phyloP scores from a whole-genome alignment of 92 coral and sea anemone species.

The Micromussa lordhowensis region DNA sequence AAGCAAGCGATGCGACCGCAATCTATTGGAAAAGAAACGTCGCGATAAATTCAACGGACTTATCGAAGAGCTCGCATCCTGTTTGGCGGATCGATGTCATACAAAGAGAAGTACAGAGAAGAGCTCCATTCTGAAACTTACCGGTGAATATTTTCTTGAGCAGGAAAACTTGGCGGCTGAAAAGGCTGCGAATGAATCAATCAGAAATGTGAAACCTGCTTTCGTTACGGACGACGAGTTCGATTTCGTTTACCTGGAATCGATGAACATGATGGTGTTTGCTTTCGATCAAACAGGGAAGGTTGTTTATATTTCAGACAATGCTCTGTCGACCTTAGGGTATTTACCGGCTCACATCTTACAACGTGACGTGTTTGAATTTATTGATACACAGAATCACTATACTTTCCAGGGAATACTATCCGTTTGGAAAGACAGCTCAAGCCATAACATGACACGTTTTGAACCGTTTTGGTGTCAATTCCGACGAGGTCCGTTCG shows the following conservation, averaged over 20 bases:
- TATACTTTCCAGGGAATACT: slow-evolving; percentile 19
- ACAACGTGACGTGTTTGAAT: slow-evolving; percentile 14
- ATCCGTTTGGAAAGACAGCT: neutral
- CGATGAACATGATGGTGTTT: slow-evolving; percentile 3
- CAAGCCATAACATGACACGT: neutral
- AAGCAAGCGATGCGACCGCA: slow-evolving; percentile 27
- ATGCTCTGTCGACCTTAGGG: slow-evolving; percentile 9
- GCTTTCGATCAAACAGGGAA: slow-evolving; percentile 16
- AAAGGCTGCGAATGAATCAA: neutral
- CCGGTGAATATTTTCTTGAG: slow-evolving; percentile 33
- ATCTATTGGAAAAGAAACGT: slow-evolving; percentile 19
- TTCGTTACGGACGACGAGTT: slow-evolving; percentile 28
- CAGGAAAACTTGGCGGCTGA: slow-evolving; percentile 22
- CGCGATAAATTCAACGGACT: slow-evolving; percentile 25
- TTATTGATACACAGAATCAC: neutral
- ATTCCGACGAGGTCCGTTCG: slow-evolving; percentile 22
- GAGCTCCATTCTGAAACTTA: slow-evolving; percentile 28
- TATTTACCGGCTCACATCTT: slow-evolving; percentile 10
- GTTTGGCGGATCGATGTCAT: slow-evolving; percentile 7
- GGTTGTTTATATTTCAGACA: slow-evolving; percentile 30
- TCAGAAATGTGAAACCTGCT: slow-evolving; percentile 3
- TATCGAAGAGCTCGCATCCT: slow-evolving; percentile 22
- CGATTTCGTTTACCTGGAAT: slow-evolving; percentile 16
- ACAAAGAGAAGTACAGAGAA: slow-evolving; percentile 21
- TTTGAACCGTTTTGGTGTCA: slow-evolving; percentile 14